Percentiles rank a stretch among this genome's conserved stretches.
phyloP scores from a whole-genome alignment of 2,113 vertebrate species.

The Lota lota region DNA sequence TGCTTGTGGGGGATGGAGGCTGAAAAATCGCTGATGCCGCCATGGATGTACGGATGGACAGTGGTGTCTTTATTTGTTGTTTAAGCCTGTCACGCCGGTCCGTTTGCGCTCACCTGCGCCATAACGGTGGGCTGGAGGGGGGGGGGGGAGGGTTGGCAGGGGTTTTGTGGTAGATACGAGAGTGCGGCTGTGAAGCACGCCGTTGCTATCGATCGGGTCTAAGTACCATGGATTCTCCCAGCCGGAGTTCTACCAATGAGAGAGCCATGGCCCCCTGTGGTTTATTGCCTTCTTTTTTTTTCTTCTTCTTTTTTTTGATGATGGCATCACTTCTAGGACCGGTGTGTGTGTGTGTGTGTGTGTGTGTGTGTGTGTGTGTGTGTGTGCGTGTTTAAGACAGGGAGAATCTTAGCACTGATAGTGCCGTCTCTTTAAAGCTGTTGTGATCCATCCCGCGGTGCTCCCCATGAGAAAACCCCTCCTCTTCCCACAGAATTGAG shows the following conservation, averaged over 20 bases:
- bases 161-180: conserved; percentile 14
- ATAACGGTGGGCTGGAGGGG: not conserved
- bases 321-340: conserved; percentile 51
- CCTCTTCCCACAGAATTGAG: too few species aligned
- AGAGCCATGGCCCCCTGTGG: conserved; percentile 38
- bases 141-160: not conserved
- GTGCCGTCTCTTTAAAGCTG: not conserved
- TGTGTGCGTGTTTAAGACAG: not conserved
- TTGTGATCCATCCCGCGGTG: too few species aligned
- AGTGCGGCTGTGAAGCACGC: conserved; percentile 37
- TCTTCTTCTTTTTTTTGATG: conserved; percentile 46
- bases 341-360: conserved; percentile 28
- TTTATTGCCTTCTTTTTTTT: conserved; percentile 49
- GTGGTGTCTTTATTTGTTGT: conserved; percentile 9
- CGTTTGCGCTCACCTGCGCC: too few species aligned
- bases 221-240: conserved; percentile 40
- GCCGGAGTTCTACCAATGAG: conserved; percentile 37
- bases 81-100: conserved; percentile 13
- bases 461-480: too few species aligned
- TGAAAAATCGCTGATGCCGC: too few species aligned
- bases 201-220: conserved; percentile 51
- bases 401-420: not conserved
- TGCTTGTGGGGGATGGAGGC: conserved; percentile 35
- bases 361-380: conserved; percentile 30
- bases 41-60: too few species aligned